Percentiles rank a stretch among this genome's conserved stretches.
Evolutionary conservation across 1,140 invertebrate species (phyloP).

Genomic region (Lasioglossum albipes): DNA sequence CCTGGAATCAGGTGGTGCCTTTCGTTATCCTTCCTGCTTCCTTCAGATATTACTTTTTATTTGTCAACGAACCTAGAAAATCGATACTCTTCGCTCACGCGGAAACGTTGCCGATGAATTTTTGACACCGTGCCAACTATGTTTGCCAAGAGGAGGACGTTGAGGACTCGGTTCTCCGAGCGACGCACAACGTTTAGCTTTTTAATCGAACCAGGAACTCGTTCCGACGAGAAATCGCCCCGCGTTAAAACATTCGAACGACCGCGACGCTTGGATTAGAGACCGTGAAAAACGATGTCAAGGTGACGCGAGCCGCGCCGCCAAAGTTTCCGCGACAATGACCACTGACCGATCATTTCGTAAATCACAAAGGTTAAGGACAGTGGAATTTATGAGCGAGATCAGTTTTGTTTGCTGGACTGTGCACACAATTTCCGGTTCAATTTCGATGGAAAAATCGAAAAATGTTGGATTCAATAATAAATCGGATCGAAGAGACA

Average conservation of each 20-base stretch:
- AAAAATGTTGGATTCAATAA: no score
- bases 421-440: no score
- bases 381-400: background rate
- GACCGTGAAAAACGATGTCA: background rate
- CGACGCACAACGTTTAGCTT: constrained; percentile 1
- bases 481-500: no score
- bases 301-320: no score
- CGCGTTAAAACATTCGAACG: background rate
- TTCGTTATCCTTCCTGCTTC: no score
- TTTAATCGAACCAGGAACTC: background rate
- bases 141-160: constrained; percentile 9
- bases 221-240: background rate
- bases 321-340: background rate
- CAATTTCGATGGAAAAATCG: no score
- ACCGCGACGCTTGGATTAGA: background rate
- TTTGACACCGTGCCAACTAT: constrained; percentile 16
- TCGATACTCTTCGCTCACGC: background rate
- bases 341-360: no score
- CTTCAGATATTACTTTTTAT: background rate
- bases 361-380: background rate
- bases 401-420: background rate
- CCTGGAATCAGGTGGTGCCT: background rate
- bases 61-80: background rate
- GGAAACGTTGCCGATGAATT: background rate
- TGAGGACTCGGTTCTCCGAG: background rate